Evolutionary conservation across 2,113 vertebrate genomes (phyloP), one percentile per base, ranked within the genome.

Genomic region (Hucho hucho): DNA sequence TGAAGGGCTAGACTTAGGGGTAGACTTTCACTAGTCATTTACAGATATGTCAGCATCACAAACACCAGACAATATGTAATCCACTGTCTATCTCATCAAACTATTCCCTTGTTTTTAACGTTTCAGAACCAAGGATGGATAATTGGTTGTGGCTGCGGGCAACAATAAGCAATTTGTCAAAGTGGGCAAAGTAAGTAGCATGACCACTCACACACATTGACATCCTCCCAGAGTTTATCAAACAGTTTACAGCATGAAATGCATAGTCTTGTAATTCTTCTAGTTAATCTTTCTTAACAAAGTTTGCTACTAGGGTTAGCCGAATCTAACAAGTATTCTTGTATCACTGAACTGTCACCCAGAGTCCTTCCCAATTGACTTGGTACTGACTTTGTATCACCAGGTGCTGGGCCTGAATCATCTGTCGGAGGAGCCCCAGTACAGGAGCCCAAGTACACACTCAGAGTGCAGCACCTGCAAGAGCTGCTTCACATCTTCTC

Each of bases 121-220:
- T 69, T 99, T 98, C 89, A 94, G 86, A 84, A 97, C 96, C 75
- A 93, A 91, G 87, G 96, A 99, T 58, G 94, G 95, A 72, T 94
- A 96, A 87, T 46, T 99, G 0, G 92, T 99, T 46, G 91, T 98
- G 25, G 97, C 94, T 79, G 94, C 96, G 75, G 96, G 95, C 80
- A 99, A 97, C 70, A 88, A 99, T 80, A 91, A 92, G 25, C 96
- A 98, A 82, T 99, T 97, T 88, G 84, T 93, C 78, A 92, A 84
- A 73, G 84, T 97, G 58, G 98, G 97, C 88, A 93, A 95, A 92
- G 97, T 98, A 92, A 92, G 73, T 82, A 18, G 20, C 46, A 63
- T 53, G 46, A 72, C 46, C 25, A 24, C 14, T 0, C 59, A 61
- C 43, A 69, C 37, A 49, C 37, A 66, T 37, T 6, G 9, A 58